Evolutionary conservation across 2,888 invertebrate species (phyloP).

Genomic region (Matsumyia berberina): DNA sequence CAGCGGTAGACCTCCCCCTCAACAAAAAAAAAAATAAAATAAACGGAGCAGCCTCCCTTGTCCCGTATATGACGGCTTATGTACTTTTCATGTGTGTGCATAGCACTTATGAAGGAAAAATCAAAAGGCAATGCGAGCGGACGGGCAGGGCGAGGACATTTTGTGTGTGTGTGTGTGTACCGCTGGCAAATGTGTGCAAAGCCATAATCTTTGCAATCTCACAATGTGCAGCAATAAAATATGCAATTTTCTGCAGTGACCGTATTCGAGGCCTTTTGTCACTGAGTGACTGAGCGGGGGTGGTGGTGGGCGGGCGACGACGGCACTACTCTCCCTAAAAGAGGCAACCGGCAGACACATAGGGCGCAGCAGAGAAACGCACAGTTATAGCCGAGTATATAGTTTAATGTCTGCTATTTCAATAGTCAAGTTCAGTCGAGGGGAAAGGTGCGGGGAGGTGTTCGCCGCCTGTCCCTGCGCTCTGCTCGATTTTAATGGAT

Average conservation of each 20-base stretch:
- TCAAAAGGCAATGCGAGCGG: slow-evolving; percentile 61
- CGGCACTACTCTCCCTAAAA: slow-evolving; percentile 49
- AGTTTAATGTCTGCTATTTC: slow-evolving; percentile 72
- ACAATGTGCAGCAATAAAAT: slow-evolving; percentile 74
- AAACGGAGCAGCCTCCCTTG: slow-evolving; percentile 23
- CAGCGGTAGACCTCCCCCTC: slow-evolving; percentile 32
- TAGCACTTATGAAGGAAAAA: slow-evolving; percentile 49
- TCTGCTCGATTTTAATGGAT: slow-evolving; percentile 65
- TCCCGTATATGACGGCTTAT: slow-evolving; percentile 18
- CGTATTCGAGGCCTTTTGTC: slow-evolving; percentile 76
- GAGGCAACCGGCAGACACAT: slow-evolving; percentile 62
- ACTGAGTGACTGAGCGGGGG: slow-evolving; percentile 10
- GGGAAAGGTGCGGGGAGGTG: slow-evolving; percentile 23
- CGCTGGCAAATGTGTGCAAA: slow-evolving; percentile 51
- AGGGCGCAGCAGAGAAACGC: slow-evolving; percentile 54
- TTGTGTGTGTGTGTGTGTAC: slow-evolving; percentile 28
- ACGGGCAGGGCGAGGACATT: slow-evolving; percentile 16
- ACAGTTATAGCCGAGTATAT: slow-evolving; percentile 44
- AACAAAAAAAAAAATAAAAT: too few relatives aligned
- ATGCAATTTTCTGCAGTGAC: slow-evolving; percentile 76
- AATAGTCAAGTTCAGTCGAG: slow-evolving; percentile 75
- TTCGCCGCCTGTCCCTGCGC: not conserved
- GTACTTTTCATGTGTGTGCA: slow-evolving; percentile 4
- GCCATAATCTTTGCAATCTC: slow-evolving; percentile 68
- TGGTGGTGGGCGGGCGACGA: not conserved